phyloP scores from a whole-genome alignment of 2,797 vertebrate genomes.

The Neoniphon sammara region DNA sequence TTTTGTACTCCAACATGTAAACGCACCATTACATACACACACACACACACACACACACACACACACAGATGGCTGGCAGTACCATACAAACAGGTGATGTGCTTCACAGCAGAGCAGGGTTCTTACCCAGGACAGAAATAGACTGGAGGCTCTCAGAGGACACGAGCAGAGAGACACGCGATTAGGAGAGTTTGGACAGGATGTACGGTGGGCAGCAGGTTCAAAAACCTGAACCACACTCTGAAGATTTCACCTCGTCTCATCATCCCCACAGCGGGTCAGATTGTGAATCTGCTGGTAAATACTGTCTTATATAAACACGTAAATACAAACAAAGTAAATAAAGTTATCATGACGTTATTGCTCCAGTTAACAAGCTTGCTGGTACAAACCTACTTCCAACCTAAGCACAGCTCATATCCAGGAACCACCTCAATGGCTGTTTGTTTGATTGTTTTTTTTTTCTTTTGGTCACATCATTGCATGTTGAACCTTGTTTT shows the following conservation, averaged over 20 bases:
- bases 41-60: background rate
- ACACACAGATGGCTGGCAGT: slow-evolving; percentile 18
- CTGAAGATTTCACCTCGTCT: background rate
- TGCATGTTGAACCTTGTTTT: background rate
- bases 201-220: background rate
- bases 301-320: too few relatives aligned
- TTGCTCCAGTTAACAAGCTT: too few relatives aligned
- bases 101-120: slow-evolving; percentile 26
- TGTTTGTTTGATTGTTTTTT: too few relatives aligned
- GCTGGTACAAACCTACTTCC: too few relatives aligned
- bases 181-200: slow-evolving; percentile 20
- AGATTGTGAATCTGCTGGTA: background rate
- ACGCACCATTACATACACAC: background rate
- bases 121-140: slow-evolving; percentile 48
- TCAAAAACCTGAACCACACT: background rate
- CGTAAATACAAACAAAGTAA: too few relatives aligned
- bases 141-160: slow-evolving; percentile 57
- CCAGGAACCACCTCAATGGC: background rate
- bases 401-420: background rate
- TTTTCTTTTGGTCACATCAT: background rate
- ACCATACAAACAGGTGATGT: slow-evolving; percentile 28
- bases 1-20: background rate
- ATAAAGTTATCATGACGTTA: too few relatives aligned
- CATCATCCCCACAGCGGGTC: background rate
- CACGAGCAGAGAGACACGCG: slow-evolving; percentile 39